A percentile compares a stretch with the other conserved stretches of the same genome.
These are phyloP conservation scores for Pterostichus madidus DNA, from an alignment of 2,888 invertebrate genomes.

Conservation along the genomic window DNA sequence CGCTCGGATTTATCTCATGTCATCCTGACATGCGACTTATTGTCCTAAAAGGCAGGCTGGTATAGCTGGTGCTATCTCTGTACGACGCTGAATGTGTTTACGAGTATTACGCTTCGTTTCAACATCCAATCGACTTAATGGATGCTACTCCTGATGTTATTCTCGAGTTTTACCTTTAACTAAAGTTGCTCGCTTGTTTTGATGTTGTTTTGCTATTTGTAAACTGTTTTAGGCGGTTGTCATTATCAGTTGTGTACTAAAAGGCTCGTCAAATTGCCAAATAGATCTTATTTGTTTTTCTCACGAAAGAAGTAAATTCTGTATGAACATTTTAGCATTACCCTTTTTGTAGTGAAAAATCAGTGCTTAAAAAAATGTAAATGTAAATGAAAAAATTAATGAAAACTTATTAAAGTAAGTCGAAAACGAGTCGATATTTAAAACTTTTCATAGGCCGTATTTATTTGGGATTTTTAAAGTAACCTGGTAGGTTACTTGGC, in stretches of 20 bases:
- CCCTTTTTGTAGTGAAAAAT: too few species aligned
- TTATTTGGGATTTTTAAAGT: too few species aligned
- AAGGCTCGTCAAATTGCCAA: neutral
- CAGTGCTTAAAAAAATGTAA: too few species aligned
- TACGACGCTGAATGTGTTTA: constrained; percentile 35
- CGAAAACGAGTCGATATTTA: too few species aligned
- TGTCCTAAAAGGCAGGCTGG: constrained; percentile 11
- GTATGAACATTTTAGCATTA: too few species aligned
- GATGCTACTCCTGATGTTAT: constrained; percentile 17
- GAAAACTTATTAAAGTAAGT: too few species aligned
- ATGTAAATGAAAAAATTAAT: too few species aligned
- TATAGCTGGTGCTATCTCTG: constrained; percentile 22
- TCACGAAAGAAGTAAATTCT: neutral
- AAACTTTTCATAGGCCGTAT: too few species aligned
- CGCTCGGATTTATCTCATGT: constrained; percentile 24
- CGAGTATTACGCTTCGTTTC: constrained; percentile 12
- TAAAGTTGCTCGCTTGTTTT: constrained; percentile 9
- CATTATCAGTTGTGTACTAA: neutral
- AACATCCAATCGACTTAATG: constrained; percentile 55
- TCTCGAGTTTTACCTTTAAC: constrained; percentile 17
- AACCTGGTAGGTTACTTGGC: too few species aligned
- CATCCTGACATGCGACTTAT: constrained; percentile 29
- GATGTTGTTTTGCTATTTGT: constrained; percentile 4
- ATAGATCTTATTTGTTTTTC: neutral
- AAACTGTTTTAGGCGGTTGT: neutral